Evolutionary conservation across 2,113 vertebrate genomes (phyloP), one percentile per base, ranked within the genome.

Genomic region (Azemiops feae): DNA sequence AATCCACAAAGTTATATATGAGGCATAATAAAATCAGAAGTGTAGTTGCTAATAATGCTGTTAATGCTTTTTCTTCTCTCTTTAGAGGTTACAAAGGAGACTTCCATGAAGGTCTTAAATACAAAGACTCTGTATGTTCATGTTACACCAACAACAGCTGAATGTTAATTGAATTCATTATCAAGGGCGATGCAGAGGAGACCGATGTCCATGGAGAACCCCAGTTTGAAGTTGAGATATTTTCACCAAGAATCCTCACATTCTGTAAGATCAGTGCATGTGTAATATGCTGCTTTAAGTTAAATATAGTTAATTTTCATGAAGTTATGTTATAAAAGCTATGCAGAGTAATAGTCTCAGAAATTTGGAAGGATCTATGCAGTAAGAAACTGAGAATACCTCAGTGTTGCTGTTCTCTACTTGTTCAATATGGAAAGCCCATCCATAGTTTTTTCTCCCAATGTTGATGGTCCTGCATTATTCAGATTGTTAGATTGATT

Each of bases 91-190:
- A 98, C 98, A 14, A 97, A 97, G 92, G 97, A 98, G 16, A 90
- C 97, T 87, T 97, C 98, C 55, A 96, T 99, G 96, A 99, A 98
- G 97, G 98, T 97, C 89, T 94, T 99, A 95, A 98, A 98, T 97
- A 98, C 94, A 94, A 99, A 99, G 97, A 99, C 98, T 8, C 58
- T 99, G 23, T 99, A 98, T 94, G 98, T 99, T 95, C 94, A 92
- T 95, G 98, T 98, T 95, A 94, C 98, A 92, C 98, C 98, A 34
- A 99, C 98, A 69, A 98, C 98, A 0, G 98, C 99, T 52, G 96
- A 97, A 97, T 97, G 93, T 50, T 97, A 93, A 97, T 91, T 90
- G 47, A 69, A 53, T 94, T 91, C 90, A 16, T 53, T 93, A 93
- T 85, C n/a, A 9, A 57, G 60, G 94, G 90, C 39, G 89, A 47